Base-by-base conservation (phyloP, 2,797 vertebrate genomes). In the Ibycter americanus region DNA sequence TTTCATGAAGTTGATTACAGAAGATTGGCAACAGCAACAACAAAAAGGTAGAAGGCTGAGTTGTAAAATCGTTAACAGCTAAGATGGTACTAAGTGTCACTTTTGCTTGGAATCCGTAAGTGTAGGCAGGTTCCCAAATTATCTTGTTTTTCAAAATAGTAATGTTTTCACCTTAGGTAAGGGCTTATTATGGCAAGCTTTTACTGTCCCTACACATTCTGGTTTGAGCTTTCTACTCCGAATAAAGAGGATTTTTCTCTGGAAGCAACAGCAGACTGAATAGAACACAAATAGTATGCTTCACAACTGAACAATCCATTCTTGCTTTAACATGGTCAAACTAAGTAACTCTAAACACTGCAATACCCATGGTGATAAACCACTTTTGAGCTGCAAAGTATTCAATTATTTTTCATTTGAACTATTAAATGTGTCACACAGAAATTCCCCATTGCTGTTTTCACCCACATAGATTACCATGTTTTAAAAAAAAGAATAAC, bases 391-490 rank as follows among this genome's bases (percentile, higher is more conserved):
- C 63, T 67, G 90, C 89, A 80, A 86, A 95, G 87, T 94, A 76
- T 89, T 95, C 92, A 91, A 22, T 96, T 92, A 82, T 95, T 97
- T 97, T 96, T 94, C 96, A 90, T 93, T 92, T 94, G 92, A 96
- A 91, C 92, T 87, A 74, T 96, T 97, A 84, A 81, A 83, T 73
- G 42, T 83, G 78, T 96, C 93, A 92, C 82, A 83, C 61, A 46
- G 25, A 96, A 92, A 91, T 95, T 87, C 73, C 72, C 61, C 65
- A 47, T 87, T 70, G 90, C 87, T 94, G 11, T 89, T 95, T 96
- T 93, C 66, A 96, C 66, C 34, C 56, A 76, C 61, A 36, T 56
- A 90, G 58, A 49, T 90, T 93, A 79, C 67, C 42, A 66, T 38
- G 38, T 83, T 87, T 89, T 46, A 84, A 90, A 94, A 93, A 96